Evolutionary conservation across 2,797 vertebrate species (phyloP).

Genomic region (Coilia nasus): DNA sequence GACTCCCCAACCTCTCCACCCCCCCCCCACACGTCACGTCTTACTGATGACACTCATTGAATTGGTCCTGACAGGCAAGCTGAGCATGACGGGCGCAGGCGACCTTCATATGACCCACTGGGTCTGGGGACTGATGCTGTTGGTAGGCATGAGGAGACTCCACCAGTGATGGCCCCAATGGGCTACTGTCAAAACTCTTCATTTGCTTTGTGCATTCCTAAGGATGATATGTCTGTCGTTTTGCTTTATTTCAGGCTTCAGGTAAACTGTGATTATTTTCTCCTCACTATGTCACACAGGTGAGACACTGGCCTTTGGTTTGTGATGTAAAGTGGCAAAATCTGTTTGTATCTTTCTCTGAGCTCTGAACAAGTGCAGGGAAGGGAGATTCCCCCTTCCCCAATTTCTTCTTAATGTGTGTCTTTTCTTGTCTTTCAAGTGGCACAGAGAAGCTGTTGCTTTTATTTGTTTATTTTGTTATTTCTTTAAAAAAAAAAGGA

Average conservation of each 20-base stretch:
- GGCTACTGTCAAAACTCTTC: background rate
- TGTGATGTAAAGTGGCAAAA: background rate
- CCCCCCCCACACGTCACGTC: background rate
- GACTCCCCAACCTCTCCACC: background rate
- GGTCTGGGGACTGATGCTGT: background rate
- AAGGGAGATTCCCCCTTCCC: background rate
- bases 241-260: background rate
- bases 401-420: background rate
- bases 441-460: background rate
- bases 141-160: background rate
- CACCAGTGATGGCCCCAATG: background rate
- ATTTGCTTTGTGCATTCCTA: background rate
- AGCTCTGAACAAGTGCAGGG: background rate
- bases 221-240: background rate
- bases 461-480: background rate
- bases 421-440: background rate
- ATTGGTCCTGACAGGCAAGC: background rate
- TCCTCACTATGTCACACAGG: too few species aligned
- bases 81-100: background rate
- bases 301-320: background rate
- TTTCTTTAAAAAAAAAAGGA: background rate
- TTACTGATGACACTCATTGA: background rate
- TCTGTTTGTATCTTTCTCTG: background rate
- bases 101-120: background rate
- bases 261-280: conserved; percentile 2